These are phyloP conservation scores for Allophyes oxyacanthae DNA, from an alignment of 2,888 invertebrate species.

Conservation along the genomic window DNA sequence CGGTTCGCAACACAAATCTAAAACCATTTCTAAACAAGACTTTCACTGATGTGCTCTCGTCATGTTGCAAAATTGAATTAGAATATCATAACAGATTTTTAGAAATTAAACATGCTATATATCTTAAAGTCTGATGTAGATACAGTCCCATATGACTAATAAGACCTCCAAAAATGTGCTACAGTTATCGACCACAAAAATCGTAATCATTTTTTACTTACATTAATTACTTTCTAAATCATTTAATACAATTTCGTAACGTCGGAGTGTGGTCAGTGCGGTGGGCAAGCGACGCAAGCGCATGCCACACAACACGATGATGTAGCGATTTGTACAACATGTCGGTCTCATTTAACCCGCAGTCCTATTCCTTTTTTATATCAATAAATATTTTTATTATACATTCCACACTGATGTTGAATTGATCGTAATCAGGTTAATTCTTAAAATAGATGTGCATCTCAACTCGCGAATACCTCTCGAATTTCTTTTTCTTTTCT, in stretches of 20 bases:
- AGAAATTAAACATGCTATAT: neutral
- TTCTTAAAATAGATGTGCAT: conserved; percentile 58
- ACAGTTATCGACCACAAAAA: conserved; percentile 48
- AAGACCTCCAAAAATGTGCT: conserved; percentile 33
- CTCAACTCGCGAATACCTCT: conserved; percentile 41
- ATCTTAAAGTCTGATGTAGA: neutral
- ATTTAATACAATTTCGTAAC: conserved; percentile 75
- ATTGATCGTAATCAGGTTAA: conserved; percentile 73
- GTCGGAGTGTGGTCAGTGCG: conserved; percentile 67
- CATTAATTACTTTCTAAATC: conserved; percentile 64
- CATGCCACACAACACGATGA: conserved; percentile 77
- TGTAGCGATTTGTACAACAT: conserved; percentile 70
- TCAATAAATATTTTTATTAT: conserved; percentile 78
- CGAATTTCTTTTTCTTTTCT: conserved; percentile 25
- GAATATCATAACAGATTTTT: conserved; percentile 1
- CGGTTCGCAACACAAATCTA: conserved; percentile 26
- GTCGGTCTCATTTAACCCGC: conserved; percentile 72
- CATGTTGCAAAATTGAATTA: conserved; percentile 16
- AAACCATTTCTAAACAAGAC: conserved; percentile 10
- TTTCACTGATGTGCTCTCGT: conserved; percentile 18
- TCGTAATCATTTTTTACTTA: conserved; percentile 44
- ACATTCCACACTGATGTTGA: conserved; percentile 68
- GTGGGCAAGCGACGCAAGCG: conserved; percentile 57
- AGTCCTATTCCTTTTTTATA: conserved; percentile 71
- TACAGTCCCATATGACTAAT: conserved; percentile 15